Conservation (phyloP, 1,140 invertebrate species). For the Philotrypesis tridentata region DNA sequence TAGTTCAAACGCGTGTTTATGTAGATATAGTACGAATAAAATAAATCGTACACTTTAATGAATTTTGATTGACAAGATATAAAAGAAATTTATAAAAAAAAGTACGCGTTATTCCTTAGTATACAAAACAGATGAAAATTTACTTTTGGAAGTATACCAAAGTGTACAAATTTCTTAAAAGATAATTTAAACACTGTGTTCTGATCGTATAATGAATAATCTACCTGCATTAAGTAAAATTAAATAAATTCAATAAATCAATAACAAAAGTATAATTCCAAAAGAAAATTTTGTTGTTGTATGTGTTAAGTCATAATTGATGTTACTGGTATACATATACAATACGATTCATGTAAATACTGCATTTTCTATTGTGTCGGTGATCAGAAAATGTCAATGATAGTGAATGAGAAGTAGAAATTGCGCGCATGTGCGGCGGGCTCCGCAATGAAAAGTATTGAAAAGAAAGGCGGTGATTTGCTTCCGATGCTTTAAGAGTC, state of each 20-base stretch:
- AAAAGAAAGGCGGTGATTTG: not conserved
- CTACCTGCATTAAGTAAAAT: not conserved
- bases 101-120: not conserved
- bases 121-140: not conserved
- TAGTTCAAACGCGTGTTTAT: constrained; percentile 27
- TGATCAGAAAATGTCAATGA: constrained; percentile 1
- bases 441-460: constrained; percentile 17
- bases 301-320: constrained; percentile 14
- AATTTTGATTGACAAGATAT: not conserved
- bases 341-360: constrained; percentile 24
- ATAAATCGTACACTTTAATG: constrained; percentile 10
- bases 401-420: constrained; percentile 9
- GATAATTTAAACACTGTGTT: not conserved
- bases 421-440: constrained; percentile 8
- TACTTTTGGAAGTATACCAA: not conserved
- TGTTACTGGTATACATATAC: not conserved
- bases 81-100: constrained; percentile 2
- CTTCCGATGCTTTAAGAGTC: not conserved
- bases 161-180: not conserved
- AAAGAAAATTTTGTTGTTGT: not conserved
- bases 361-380: constrained; percentile 20
- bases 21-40: constrained; percentile 24
- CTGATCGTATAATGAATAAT: not conserved
- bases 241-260: not conserved
- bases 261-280: not conserved